phyloP scores from a whole-genome alignment of 2,797 vertebrate genomes.

The Fundulus diaphanus region DNA sequence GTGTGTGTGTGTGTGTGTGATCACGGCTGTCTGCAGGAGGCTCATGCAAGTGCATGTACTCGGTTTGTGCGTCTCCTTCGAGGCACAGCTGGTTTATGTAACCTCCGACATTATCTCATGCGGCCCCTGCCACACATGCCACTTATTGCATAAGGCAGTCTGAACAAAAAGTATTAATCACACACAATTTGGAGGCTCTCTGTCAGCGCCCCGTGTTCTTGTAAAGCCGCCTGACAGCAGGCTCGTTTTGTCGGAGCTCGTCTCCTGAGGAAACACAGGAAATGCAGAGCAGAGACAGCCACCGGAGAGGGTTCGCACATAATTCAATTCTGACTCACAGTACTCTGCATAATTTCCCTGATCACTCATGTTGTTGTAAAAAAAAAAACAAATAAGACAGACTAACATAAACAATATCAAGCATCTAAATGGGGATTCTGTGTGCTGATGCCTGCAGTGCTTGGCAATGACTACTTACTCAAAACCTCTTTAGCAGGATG shows the following conservation, averaged over 20 bases:
- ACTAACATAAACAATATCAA: slow-evolving; percentile 33
- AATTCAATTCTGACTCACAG: slow-evolving; percentile 48
- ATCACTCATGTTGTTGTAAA: slow-evolving; percentile 17
- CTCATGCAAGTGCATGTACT: slow-evolving; percentile 21
- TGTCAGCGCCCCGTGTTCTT: slow-evolving; percentile 49
- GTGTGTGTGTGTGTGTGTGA: slow-evolving; percentile 3
- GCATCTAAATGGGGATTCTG: slow-evolving; percentile 3
- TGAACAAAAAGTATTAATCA: slow-evolving; percentile 58
- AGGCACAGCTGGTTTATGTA: slow-evolving; percentile 57
- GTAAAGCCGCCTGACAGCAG: slow-evolving; percentile 41
- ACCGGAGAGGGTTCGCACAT: slow-evolving; percentile 26
- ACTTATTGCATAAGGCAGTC: slow-evolving; percentile 57
- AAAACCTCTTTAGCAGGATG: not conserved
- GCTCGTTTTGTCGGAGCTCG: slow-evolving; percentile 35
- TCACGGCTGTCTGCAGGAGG: slow-evolving; percentile 12
- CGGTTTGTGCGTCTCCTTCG: slow-evolving; percentile 14
- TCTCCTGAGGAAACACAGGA: slow-evolving; percentile 52
- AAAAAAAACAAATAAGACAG: slow-evolving; percentile 14
- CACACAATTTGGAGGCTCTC: slow-evolving; percentile 46
- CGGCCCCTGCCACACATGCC: slow-evolving; percentile 55
- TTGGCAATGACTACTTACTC: not conserved
- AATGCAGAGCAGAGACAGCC: slow-evolving; percentile 16
- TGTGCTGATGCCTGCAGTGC: not conserved
- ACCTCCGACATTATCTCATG: slow-evolving; percentile 56
- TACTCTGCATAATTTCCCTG: slow-evolving; percentile 33